phyloP scores from a whole-genome alignment of 2,888 invertebrate species.

The Archips xylosteana region DNA sequence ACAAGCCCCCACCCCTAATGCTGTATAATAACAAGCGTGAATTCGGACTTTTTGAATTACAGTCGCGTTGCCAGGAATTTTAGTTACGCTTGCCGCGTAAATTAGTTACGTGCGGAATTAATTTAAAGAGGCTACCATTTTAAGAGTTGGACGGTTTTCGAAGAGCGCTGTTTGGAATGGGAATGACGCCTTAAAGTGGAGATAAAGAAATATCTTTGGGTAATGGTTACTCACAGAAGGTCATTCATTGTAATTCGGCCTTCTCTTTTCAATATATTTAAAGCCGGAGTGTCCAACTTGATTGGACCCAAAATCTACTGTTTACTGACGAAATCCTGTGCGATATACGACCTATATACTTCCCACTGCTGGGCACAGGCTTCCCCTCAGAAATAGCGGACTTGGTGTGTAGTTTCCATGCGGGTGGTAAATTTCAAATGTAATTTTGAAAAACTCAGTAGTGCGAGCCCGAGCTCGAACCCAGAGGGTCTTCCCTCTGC shows the following conservation, averaged over 20 bases:
- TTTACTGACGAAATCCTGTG: too few species aligned
- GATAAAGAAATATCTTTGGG: neutral
- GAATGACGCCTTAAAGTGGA: neutral
- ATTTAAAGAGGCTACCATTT: slow-evolving; percentile 22
- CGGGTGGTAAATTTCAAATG: too few species aligned
- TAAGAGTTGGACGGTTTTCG: neutral
- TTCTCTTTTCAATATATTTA: neutral
- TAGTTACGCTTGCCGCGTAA: slow-evolving; percentile 20
- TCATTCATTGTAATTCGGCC: neutral
- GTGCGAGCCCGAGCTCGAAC: too few species aligned
- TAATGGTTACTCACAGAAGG: neutral
- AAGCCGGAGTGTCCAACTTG: too few species aligned
- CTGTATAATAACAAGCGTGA: slow-evolving; percentile 27
- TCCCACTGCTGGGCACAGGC: too few species aligned
- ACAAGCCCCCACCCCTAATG: slow-evolving; percentile 18
- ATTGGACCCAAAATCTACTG: too few species aligned
- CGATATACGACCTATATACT: too few species aligned
- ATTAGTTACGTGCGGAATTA: slow-evolving; percentile 33
- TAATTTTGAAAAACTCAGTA: too few species aligned
- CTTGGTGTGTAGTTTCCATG: too few species aligned
- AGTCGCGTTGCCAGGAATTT: slow-evolving; percentile 25
- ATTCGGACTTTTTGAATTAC: slow-evolving; percentile 33
- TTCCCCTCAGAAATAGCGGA: too few species aligned
- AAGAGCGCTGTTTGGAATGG: neutral
- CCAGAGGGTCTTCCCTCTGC: too few species aligned